Conservation (phyloP, 1,140 invertebrate genomes). For the Tenebrio molitor region DNA sequence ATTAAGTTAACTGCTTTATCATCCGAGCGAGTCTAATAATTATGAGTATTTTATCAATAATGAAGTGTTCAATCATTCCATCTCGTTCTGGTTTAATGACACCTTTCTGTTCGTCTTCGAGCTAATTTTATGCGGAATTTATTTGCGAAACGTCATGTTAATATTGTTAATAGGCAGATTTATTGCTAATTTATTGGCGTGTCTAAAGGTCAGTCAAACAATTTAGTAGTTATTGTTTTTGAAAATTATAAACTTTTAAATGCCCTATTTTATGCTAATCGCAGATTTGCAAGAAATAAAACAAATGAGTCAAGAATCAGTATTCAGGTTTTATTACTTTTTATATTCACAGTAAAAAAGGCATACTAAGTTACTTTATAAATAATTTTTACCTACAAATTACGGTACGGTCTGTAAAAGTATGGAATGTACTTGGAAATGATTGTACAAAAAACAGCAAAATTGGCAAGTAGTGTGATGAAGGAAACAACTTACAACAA, state of each 20-base stretch:
- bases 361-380: constrained; percentile 43
- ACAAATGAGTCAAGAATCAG: constrained; percentile 22
- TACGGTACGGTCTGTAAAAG: constrained; percentile 18
- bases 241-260: constrained; percentile 1
- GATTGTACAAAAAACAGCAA: constrained; percentile 32
- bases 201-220: not conserved
- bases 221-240: too few relatives aligned
- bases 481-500: constrained; percentile 54
- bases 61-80: too few relatives aligned
- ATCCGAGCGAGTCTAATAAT: too few relatives aligned
- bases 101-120: too few relatives aligned
- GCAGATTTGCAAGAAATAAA: not conserved
- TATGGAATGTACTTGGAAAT: constrained; percentile 4
- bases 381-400: constrained; percentile 33
- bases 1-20: too few relatives aligned
- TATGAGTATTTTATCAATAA: too few relatives aligned
- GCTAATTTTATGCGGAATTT: constrained; percentile 2
- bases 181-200: constrained; percentile 3
- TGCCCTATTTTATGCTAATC: not conserved
- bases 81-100: too few relatives aligned
- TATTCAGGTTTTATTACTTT: constrained; percentile 42
- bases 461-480: constrained; percentile 35
- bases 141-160: constrained; percentile 4
- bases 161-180: constrained; percentile 22
- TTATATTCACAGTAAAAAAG: constrained; percentile 45